Evolutionary conservation across 2,888 invertebrate species (phyloP), one percentile per base, ranked within the genome.

Genomic region (Ashinkailepas kermadecensis): DNA sequence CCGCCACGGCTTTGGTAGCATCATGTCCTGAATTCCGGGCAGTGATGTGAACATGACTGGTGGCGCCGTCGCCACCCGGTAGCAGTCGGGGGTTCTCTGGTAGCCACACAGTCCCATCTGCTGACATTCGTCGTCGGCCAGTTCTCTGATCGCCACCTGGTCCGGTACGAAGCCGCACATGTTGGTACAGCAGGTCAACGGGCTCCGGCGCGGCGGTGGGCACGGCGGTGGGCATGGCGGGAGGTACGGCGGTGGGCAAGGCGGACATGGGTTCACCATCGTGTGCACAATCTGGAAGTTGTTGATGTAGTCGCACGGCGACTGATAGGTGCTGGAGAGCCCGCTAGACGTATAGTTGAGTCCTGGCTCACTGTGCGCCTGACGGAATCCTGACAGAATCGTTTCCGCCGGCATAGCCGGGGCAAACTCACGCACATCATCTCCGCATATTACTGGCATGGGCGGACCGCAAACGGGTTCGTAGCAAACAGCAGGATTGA

Each of bases 51-150:
- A 56, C 9, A 56, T 12, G 18, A 21, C 3, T 54, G 12, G 59
- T 59, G 74, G 54, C 23, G 2, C 23, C 74, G 56, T 21, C 21
- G 3, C 56, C 65, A 65, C 12, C 18, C 23, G 23, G 23, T 65
- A 65, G 23, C 65, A 65, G n/a, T n/a, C 10, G 9, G 65, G 23
- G n/a, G 23, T 12, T 23, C 18, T 70, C 11, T 7, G 54, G 56
- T 74, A 74, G 74, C 74, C 74, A 21, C 74, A 74, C 21, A 74
- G 74, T 10, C 74, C 74, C 74, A 74, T 74, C 21, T 74, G 18
- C 74, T 74, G 74, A 54, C 74, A 74, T 21, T 74, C 74, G 74
- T 74, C 56, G 74, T 74, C 74, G 9, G 56, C 56, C 74, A 74
- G 74, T 11, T 74, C 74, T 21, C 8, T 74, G 74, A 74, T 74